Conservation (phyloP, 2,113 vertebrate genomes). For the Sebastes schlegelii region DNA sequence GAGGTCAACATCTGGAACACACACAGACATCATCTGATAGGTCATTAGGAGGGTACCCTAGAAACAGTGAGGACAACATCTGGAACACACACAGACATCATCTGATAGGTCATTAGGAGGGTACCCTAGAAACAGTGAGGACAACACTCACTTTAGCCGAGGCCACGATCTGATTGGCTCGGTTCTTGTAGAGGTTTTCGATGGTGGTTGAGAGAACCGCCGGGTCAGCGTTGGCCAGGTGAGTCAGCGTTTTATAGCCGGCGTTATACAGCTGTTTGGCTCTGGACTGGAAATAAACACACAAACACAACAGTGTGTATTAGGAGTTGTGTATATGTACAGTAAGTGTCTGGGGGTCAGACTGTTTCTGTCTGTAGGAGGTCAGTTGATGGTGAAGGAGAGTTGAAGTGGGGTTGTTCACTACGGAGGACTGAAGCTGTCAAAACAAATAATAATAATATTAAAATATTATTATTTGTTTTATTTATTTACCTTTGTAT, state of each 20-base stretch:
- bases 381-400: no score
- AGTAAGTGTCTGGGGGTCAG: no score
- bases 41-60: no score
- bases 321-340: no score
- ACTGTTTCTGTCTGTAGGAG: no score
- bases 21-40: slow-evolving; percentile 21
- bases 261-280: slow-evolving; percentile 92
- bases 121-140: not conserved
- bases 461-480: no score
- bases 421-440: no score
- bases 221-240: slow-evolving; percentile 92
- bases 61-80: not conserved
- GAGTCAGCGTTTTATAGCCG: slow-evolving; percentile 90
- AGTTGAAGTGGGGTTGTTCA: no score
- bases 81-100: not conserved
- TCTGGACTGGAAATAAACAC: slow-evolving; percentile 83
- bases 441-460: no score
- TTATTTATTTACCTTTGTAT: no score
- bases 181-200: slow-evolving; percentile 87
- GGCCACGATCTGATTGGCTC: slow-evolving; percentile 91
- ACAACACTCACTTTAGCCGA: slow-evolving; percentile 90
- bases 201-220: slow-evolving; percentile 83
- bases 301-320: not conserved
- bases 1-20: slow-evolving; percentile 37
- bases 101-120: no score